Conservation (phyloP, 2,888 invertebrate genomes). For the Alsophila aescularia region DNA sequence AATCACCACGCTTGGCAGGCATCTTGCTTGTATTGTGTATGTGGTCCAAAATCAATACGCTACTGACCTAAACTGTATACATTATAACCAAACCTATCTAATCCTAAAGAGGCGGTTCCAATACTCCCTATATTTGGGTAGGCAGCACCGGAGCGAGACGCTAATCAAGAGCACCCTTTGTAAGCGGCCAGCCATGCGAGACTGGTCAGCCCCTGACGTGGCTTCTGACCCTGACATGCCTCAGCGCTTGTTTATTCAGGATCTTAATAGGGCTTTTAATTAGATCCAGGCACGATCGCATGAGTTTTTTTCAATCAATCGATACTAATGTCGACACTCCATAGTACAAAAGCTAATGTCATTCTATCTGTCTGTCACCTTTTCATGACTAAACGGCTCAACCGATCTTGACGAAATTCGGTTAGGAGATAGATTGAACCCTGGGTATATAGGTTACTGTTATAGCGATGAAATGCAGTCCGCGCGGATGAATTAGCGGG, state of each 20-base stretch:
- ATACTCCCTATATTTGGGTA: slow-evolving; percentile 38
- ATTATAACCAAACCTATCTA: background rate
- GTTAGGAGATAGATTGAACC: too few species aligned
- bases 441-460: too few species aligned
- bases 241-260: slow-evolving; percentile 25
- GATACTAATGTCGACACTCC: too few species aligned
- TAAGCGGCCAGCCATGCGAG: slow-evolving; percentile 41
- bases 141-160: slow-evolving; percentile 40
- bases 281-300: background rate
- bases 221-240: slow-evolving; percentile 28
- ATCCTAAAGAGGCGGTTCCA: slow-evolving; percentile 1
- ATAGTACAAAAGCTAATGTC: too few species aligned
- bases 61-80: background rate
- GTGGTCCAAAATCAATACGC: background rate
- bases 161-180: slow-evolving; percentile 46
- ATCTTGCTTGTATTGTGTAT: too few species aligned
- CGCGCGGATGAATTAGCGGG: too few species aligned
- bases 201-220: slow-evolving; percentile 27
- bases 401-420: too few species aligned
- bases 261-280: slow-evolving; percentile 13
- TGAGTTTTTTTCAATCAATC: too few species aligned
- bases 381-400: too few species aligned
- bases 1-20: too few species aligned
- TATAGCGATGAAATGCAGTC: too few species aligned
- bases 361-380: too few species aligned